Evolutionary conservation across 2,797 vertebrate species (phyloP).

Genomic region (Pyrocephalus nanus): DNA sequence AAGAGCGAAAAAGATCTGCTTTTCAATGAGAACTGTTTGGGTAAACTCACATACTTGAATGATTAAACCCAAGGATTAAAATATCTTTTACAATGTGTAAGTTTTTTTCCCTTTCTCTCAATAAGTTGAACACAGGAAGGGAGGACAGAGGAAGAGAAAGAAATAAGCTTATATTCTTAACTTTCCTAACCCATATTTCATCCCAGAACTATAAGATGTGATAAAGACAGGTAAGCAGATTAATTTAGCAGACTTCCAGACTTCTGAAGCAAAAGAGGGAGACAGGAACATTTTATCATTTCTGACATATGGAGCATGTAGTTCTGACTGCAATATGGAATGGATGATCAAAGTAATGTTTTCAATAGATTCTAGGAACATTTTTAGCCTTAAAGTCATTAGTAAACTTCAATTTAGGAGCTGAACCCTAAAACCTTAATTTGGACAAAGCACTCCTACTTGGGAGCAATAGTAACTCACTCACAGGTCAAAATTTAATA

Average conservation of each 20-base stretch:
- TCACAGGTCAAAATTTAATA: slow-evolving; percentile 46
- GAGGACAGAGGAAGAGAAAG: neutral
- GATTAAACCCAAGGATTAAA: slow-evolving; percentile 41
- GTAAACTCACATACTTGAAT: neutral
- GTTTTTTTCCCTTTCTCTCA: slow-evolving; percentile 21
- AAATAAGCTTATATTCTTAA: slow-evolving; percentile 59
- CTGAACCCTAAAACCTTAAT: slow-evolving; percentile 61
- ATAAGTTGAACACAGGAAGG: slow-evolving; percentile 13
- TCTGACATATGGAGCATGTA: slow-evolving; percentile 46
- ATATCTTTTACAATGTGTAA: slow-evolving; percentile 27
- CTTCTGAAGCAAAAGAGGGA: slow-evolving; percentile 48
- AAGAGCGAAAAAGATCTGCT: neutral
- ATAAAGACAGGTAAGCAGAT: slow-evolving; percentile 68
- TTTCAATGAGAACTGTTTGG: neutral
- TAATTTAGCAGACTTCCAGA: slow-evolving; percentile 61
- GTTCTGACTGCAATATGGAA: slow-evolving; percentile 35
- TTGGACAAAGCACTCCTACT: slow-evolving; percentile 24
- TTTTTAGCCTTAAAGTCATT: slow-evolving; percentile 57
- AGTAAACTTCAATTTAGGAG: slow-evolving; percentile 50
- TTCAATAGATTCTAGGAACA: slow-evolving; percentile 42
- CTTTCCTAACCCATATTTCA: slow-evolving; percentile 47
- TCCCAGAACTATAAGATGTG: slow-evolving; percentile 57
- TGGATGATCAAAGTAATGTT: slow-evolving; percentile 51
- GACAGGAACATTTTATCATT: slow-evolving; percentile 32
- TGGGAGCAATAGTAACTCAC: slow-evolving; percentile 3